A percentile compares a stretch with the other conserved stretches of the same genome.
phyloP scores from a whole-genome alignment of 2,113 vertebrate species.

The Melanerpes formicivorus region DNA sequence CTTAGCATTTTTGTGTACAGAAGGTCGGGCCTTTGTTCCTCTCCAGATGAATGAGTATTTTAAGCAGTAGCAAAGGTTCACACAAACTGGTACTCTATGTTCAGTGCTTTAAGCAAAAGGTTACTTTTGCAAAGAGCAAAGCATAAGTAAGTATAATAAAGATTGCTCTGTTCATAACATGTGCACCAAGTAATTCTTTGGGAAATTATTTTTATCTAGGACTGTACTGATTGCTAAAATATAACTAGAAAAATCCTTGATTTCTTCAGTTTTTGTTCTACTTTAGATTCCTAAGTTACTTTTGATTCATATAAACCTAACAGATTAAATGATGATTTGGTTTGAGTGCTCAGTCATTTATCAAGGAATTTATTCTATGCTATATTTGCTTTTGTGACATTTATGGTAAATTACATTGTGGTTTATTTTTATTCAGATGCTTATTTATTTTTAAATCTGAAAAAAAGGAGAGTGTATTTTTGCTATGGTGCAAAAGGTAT shows the following conservation, averaged over 20 bases:
- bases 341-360: neutral
- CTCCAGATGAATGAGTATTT: neutral
- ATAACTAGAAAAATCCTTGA: neutral
- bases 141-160: neutral
- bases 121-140: neutral
- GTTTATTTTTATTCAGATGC: constrained; percentile 36
- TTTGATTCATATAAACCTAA: neutral
- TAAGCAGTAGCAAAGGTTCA: neutral
- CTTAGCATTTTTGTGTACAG: neutral
- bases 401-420: constrained; percentile 56
- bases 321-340: neutral
- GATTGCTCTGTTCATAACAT: neutral
- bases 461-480: constrained; percentile 11
- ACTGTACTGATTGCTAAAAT: neutral
- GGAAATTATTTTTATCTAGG: neutral
- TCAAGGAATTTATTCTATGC: neutral
- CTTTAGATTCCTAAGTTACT: neutral
- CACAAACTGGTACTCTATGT: neutral
- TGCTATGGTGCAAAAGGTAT: neutral
- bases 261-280: neutral
- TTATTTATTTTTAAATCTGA: constrained; percentile 63
- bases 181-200: neutral
- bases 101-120: neutral
- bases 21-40: neutral
- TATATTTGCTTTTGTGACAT: constrained; percentile 52